These are phyloP conservation scores for Xiphophorus hellerii DNA, from an alignment of 2,113 vertebrate species.

Conservation along the genomic window DNA sequence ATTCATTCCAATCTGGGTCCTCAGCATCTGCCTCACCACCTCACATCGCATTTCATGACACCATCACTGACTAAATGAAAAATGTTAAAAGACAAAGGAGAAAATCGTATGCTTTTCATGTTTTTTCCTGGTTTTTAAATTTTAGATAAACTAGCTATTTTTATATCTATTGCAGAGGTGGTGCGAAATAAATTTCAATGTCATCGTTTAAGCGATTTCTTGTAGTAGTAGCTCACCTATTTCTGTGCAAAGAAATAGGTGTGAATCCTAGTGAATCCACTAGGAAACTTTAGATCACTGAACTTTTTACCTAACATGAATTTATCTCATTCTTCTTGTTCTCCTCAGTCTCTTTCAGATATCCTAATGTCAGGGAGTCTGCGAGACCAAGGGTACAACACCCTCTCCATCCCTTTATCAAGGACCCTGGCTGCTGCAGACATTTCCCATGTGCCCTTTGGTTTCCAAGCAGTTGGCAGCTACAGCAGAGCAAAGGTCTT, in stretches of 20 bases:
- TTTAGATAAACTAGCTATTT: not conserved
- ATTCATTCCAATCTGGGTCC: too few relatives aligned
- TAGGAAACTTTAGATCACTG: not conserved
- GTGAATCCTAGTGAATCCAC: not conserved
- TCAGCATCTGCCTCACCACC: too few relatives aligned
- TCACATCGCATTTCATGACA: too few relatives aligned
- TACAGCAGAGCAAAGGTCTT: conserved; percentile 67
- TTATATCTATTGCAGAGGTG: not conserved
- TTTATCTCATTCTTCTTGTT: not conserved
- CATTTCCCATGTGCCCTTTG: conserved; percentile 30
- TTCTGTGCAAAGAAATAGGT: not conserved
- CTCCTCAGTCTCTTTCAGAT: conserved; percentile 60
- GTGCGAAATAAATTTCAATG: not conserved
- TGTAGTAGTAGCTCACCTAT: not conserved
- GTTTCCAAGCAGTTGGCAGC: conserved; percentile 29
- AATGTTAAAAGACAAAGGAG: not conserved
- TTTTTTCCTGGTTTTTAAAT: not conserved
- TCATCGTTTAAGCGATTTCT: not conserved
- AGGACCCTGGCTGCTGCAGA: conserved; percentile 14
- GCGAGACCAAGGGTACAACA: conserved; percentile 48
- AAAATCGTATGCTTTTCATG: not conserved
- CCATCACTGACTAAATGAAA: not conserved
- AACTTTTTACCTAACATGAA: not conserved
- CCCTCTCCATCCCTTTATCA: conserved; percentile 32
- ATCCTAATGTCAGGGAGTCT: conserved; percentile 54